Percentiles rank a stretch among this genome's conserved stretches.
Conservation (phyloP, 2,113 vertebrate genomes). For the Solenodon paradoxus region DNA sequence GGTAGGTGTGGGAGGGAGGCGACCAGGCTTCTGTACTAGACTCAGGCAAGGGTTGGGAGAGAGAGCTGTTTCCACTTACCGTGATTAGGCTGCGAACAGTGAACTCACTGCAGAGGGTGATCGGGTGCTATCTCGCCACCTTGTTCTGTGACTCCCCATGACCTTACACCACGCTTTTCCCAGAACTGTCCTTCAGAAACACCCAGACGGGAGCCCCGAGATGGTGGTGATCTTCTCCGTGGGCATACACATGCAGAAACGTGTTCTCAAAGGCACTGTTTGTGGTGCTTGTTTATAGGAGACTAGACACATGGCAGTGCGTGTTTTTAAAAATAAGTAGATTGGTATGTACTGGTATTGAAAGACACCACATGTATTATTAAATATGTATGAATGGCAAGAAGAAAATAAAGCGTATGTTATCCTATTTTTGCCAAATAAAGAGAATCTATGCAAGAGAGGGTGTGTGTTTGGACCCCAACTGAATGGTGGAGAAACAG, state of each 20-base stretch:
- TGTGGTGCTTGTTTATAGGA: background rate
- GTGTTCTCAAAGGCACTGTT: too few relatives aligned
- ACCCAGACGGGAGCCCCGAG: background rate
- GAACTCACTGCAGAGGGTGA: background rate
- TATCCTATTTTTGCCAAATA: background rate
- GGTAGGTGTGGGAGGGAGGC: background rate
- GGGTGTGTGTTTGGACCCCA: background rate
- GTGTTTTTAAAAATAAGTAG: background rate
- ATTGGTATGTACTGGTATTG: background rate
- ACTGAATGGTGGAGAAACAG: accelerated
- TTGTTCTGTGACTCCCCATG: background rate
- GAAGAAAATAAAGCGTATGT: background rate
- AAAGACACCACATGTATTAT: background rate
- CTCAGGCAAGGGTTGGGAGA: background rate
- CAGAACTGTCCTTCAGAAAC: background rate
- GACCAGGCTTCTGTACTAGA: background rate
- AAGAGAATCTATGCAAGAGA: accelerated
- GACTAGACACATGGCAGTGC: background rate
- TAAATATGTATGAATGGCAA: background rate
- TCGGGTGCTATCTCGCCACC: background rate
- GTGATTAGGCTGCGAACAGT: background rate
- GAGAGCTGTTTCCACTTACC: background rate
- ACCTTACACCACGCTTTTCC: background rate
- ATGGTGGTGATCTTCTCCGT: too few relatives aligned
- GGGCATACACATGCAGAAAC: too few relatives aligned